Evolutionary conservation across 1,140 invertebrate genomes (phyloP).

Genomic region (Trachelipus rathkii): DNA sequence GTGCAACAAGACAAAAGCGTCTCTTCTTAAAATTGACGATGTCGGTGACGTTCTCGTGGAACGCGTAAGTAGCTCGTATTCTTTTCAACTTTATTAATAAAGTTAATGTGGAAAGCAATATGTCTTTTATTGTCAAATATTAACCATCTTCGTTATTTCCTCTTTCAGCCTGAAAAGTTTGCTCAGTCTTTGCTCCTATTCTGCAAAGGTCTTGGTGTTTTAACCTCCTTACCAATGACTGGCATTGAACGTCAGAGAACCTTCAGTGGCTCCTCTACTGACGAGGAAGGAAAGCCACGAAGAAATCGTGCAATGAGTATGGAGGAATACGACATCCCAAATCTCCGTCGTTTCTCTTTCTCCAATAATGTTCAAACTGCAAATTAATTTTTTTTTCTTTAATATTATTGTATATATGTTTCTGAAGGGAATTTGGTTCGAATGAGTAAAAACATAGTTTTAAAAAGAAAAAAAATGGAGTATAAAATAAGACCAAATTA

Average conservation of each 20-base stretch:
- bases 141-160: too few species aligned
- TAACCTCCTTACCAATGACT: conserved; percentile 67
- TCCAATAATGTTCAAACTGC: conserved; percentile 47
- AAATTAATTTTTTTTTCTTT: background rate
- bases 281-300: conserved; percentile 51
- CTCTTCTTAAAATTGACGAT: conserved; percentile 74
- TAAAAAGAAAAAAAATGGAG: too few species aligned
- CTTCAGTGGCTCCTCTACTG: conserved; percentile 56
- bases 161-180: conserved; percentile 68
- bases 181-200: conserved; percentile 74
- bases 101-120: too few species aligned
- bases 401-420: too few species aligned
- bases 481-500: too few species aligned
- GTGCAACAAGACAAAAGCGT: conserved; percentile 73
- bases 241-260: conserved; percentile 62
- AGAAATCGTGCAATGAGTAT: conserved; percentile 58
- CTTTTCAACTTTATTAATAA: conserved; percentile 10
- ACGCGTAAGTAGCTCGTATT: conserved; percentile 57
- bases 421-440: too few species aligned
- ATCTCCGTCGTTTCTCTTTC: conserved; percentile 68
- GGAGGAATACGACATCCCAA: conserved; percentile 77
- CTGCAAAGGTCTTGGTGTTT: conserved; percentile 71
- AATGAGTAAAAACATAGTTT: too few species aligned
- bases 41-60: conserved; percentile 75
- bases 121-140: too few species aligned